Base-by-base conservation (phyloP, 2,113 vertebrate species). In the Campylomormyrus numenius region DNA sequence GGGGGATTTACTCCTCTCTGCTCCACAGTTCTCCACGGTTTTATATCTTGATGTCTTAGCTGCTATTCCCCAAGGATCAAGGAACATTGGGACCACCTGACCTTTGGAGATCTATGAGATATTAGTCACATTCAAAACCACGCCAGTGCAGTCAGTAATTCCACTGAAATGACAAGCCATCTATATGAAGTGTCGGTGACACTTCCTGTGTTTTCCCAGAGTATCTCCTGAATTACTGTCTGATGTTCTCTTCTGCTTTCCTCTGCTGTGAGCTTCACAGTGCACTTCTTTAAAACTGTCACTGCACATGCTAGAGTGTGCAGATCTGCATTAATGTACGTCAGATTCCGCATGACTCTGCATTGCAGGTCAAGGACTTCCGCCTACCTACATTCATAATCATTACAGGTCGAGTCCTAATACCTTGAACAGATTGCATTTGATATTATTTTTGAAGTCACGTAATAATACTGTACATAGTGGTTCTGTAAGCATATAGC, bases 361-460 rank as follows among this genome's bases (percentile, higher is more conserved):
- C 27, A 31, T 31, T 70, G 62, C 62, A 31, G 62, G 10, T 27
- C 27, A 70, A 70, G 62, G 62, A 11, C 10, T 70, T 70, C 62
- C 0, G 3, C 10, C 62, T 11, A 31, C 62, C 62, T 70, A 70
- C 62, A 70, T 31, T 11, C 62, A 31, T 70, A 70, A 31, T 70
- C 62, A 27, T 70, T 70, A 70, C 62, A 31, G 11, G 48, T 50
- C 45, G 45, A 83, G 77, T 42, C n/a, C 19, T 83, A 45, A 83
- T 83, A 83, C 77, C 77, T 45, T 45, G 77, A 45, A 42, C 77
- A 83, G n/a, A 24, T 83, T 21, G 77, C 77, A 45, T 15, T 83
- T 83, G 31, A 83, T 83, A 42, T 83, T 83, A 52, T 24, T n/a
- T 86, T 86, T 52, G n/a, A 86, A 86, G 48, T 86, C n/a, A 50